These are phyloP conservation scores for Antigone vipio DNA, from an alignment of 2,113 vertebrate genomes.

Conservation along the genomic window DNA sequence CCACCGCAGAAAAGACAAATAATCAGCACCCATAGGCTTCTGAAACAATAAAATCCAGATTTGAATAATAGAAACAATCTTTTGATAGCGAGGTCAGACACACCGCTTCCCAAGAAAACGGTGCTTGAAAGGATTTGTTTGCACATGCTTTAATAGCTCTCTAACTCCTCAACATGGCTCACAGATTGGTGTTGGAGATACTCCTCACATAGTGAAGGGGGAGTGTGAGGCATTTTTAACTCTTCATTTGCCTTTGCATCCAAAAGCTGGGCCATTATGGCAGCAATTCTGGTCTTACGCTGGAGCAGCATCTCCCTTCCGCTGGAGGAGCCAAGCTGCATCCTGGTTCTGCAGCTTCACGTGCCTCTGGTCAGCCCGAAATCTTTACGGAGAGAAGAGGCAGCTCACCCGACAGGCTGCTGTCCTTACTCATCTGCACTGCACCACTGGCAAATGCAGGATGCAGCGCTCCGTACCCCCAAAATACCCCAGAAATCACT, in stretches of 20 bases:
- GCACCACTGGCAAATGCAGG: too few relatives aligned
- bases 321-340: background rate
- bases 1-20: background rate
- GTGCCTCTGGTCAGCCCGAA: background rate
- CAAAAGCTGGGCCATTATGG: background rate
- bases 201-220: background rate
- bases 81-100: background rate
- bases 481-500: background rate
- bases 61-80: background rate
- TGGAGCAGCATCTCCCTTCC: background rate
- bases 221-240: background rate
- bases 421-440: background rate
- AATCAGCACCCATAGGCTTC: background rate
- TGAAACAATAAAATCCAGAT: background rate
- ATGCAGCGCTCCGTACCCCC: rapidly evolving
- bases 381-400: background rate
- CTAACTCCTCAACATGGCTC: background rate
- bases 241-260: background rate
- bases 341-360: background rate
- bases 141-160: background rate
- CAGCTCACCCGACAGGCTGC: background rate
- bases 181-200: background rate
- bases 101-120: background rate
- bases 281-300: background rate
- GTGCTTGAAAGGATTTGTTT: background rate